Conservation (phyloP, 1,140 invertebrate species). For the Drosophila serrata region DNA sequence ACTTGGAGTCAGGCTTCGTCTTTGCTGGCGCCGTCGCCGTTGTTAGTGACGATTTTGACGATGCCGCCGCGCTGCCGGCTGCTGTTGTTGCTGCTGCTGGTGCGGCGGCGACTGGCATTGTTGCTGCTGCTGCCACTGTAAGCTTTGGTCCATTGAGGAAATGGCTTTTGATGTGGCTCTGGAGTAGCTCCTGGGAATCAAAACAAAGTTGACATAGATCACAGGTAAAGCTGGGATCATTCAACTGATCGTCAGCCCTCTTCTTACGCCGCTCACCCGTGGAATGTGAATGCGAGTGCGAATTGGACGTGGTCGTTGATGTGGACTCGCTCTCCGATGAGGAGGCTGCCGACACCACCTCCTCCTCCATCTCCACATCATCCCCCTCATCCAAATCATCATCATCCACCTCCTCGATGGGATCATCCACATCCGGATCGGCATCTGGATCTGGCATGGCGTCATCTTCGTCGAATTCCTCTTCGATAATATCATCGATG, state of each 20-base stretch:
- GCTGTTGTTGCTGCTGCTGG: neutral
- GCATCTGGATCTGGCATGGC: slow-evolving; percentile 19
- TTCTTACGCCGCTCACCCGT: slow-evolving; percentile 77
- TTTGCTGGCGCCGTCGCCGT: slow-evolving; percentile 1
- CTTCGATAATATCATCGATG: slow-evolving; percentile 69
- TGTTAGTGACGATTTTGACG: neutral
- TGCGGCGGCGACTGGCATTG: too few species aligned
- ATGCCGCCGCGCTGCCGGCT: neutral
- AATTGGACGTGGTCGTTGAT: slow-evolving; percentile 53
- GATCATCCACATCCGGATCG: slow-evolving; percentile 33
- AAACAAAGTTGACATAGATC: slow-evolving; percentile 85
- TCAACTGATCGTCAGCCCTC: slow-evolving; percentile 50
- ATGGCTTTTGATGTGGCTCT: slow-evolving; percentile 83
- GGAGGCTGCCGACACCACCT: slow-evolving; percentile 43
- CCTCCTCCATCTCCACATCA: slow-evolving; percentile 16
- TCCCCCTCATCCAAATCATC: slow-evolving; percentile 34
- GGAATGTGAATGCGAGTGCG: slow-evolving; percentile 69
- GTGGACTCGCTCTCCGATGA: slow-evolving; percentile 68
- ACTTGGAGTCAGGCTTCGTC: slow-evolving; percentile 33
- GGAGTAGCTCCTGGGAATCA: slow-evolving; percentile 79
- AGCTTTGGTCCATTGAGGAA: slow-evolving; percentile 77
- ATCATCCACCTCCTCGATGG: slow-evolving; percentile 41
- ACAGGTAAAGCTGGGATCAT: slow-evolving; percentile 76
- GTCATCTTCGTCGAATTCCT: slow-evolving; percentile 54
- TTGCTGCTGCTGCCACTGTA: neutral